Evolutionary conservation across 2,888 invertebrate genomes (phyloP).

Genomic region (Microdon myrmicae): DNA sequence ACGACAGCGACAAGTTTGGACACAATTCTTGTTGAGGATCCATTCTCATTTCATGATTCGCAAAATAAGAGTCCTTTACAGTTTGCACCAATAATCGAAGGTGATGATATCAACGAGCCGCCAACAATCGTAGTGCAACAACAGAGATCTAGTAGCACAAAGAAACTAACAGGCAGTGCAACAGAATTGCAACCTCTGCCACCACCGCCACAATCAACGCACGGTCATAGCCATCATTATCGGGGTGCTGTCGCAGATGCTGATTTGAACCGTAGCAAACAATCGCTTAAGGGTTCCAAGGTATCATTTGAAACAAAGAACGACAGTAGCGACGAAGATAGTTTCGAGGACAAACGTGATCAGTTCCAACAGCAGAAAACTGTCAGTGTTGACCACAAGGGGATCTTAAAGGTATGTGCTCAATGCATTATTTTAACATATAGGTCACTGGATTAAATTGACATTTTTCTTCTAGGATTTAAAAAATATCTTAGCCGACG

Average conservation of each 20-base stretch:
- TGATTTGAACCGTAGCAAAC: slow-evolving; percentile 62
- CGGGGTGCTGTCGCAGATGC: slow-evolving; percentile 59
- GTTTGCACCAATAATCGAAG: slow-evolving; percentile 58
- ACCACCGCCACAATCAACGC: slow-evolving; percentile 62
- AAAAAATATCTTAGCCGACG: slow-evolving; percentile 63
- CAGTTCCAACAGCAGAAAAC: slow-evolving; percentile 66
- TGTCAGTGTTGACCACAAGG: slow-evolving; percentile 66
- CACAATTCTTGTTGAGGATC: slow-evolving; percentile 65
- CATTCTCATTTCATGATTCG: slow-evolving; percentile 60
- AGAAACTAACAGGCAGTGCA: slow-evolving; percentile 54
- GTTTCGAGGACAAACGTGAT: slow-evolving; percentile 64
- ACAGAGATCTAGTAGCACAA: slow-evolving; percentile 38
- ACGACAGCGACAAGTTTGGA: slow-evolving; percentile 73
- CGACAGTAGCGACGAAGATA: slow-evolving; percentile 66
- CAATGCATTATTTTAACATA: background rate
- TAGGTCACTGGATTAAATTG: background rate
- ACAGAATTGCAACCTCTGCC: slow-evolving; percentile 60
- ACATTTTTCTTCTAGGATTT: slow-evolving; percentile 58
- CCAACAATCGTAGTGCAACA: slow-evolving; percentile 44
- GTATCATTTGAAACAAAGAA: slow-evolving; percentile 64
- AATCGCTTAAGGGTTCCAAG: slow-evolving; percentile 64
- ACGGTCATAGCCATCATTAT: slow-evolving; percentile 62
- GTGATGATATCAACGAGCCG: slow-evolving; percentile 57
- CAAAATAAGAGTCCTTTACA: slow-evolving; percentile 58
- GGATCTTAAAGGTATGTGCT: slow-evolving; percentile 62